Base-by-base conservation (phyloP, 2,888 invertebrate species). In the Caenorhabditis parvicauda region DNA sequence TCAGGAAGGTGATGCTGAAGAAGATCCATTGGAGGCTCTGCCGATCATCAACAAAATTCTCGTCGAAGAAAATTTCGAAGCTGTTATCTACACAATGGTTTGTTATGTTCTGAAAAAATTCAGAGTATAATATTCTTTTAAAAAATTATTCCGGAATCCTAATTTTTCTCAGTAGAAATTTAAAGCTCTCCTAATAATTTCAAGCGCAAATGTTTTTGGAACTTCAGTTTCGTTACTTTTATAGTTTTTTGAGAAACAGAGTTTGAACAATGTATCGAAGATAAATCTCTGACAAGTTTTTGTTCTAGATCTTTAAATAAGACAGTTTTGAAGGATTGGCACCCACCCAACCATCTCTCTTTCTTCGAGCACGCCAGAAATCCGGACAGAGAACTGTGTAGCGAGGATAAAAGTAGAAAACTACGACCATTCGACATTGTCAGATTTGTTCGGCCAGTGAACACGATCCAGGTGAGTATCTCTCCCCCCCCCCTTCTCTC, bases 261-360 rank as follows among this genome's bases (percentile, higher is more conserved):
- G n/a, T n/a, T n/a, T n/a, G n/a, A n/a, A n/a, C n/a, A n/a, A n/a
- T n/a, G n/a, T n/a, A n/a, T n/a, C n/a, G n/a, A n/a, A n/a, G n/a
- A n/a, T n/a, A n/a, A n/a, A n/a, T n/a, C n/a, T n/a, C n/a, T n/a
- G n/a, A n/a, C n/a, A n/a, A n/a, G n/a, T n/a, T n/a, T n/a, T n/a
- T n/a, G n/a, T n/a, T n/a, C n/a, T n/a, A n/a, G n/a, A n/a, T n/a
- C n/a, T n/a, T n/a, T n/a, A n/a, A n/a, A n/a, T n/a, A n/a, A n/a
- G n/a, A n/a, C n/a, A n/a, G n/a, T n/a, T n/a, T n/a, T n/a, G n/a
- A 59, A 70, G 75, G 96, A 96, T 85, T 96, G 95, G 94, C 96
- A 96, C 85, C 95, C 95, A 0, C 88, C 88, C 38, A 89, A 93
- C 84, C 93, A 93, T 83, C 91, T 95, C 35, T 94, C 94, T 6